Percentiles rank a stretch among this genome's conserved stretches.
Evolutionary conservation across 2,113 vertebrate genomes (phyloP).

Genomic region (Myodes glareolus): DNA sequence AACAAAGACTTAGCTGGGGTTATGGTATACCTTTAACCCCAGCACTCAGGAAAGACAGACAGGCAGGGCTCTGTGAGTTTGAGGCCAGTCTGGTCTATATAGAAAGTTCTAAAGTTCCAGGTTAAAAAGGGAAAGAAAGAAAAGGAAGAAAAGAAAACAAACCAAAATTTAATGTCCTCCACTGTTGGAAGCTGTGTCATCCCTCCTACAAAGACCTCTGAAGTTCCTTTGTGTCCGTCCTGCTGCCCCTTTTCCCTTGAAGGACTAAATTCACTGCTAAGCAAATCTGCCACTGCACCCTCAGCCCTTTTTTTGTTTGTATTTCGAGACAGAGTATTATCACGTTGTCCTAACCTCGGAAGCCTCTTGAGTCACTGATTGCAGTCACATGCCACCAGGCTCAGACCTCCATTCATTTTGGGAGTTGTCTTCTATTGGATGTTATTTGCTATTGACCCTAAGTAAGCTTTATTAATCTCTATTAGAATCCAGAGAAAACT

Average conservation of each 20-base stretch:
- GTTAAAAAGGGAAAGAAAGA: neutral
- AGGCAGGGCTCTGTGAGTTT: neutral
- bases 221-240: neutral
- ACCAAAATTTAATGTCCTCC: neutral
- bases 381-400: neutral
- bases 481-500: neutral
- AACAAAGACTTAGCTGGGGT: neutral
- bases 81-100: neutral
- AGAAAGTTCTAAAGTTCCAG: neutral
- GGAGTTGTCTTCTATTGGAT: neutral
- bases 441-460: conserved; percentile 28
- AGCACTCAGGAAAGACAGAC: neutral
- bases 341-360: neutral
- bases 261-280: neutral
- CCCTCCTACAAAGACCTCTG: neutral
- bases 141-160: neutral
- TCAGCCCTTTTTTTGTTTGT: neutral
- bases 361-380: neutral
- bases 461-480: neutral
- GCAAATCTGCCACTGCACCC: neutral
- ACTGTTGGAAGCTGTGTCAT: neutral
- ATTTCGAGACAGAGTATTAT: neutral
- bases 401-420: neutral
- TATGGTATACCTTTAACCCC: neutral
- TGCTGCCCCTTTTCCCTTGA: conserved; percentile 2